Percentiles rank a stretch among this genome's conserved stretches.
phyloP scores from a whole-genome alignment of 2,113 vertebrate genomes.

The Hypocryptadius cinnamomeus region DNA sequence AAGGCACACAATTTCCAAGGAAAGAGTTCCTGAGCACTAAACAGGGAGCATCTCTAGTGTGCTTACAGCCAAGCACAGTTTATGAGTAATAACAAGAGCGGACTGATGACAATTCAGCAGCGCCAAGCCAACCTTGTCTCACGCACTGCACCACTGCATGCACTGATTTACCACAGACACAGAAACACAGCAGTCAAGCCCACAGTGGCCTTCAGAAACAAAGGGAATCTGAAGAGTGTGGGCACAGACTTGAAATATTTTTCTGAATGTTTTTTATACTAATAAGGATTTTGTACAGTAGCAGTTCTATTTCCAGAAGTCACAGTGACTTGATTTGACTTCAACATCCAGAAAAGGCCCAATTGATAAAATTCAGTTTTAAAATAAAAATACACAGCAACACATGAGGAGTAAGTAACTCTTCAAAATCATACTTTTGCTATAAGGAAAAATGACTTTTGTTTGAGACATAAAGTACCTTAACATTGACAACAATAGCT shows the following conservation, averaged over 20 bases:
- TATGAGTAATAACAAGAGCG: neutral
- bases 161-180: neutral
- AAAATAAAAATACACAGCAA: neutral
- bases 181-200: neutral
- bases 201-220: neutral
- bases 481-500: neutral
- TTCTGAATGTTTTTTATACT: neutral
- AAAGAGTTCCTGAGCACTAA: slow-evolving; percentile 34
- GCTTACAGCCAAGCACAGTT: neutral
- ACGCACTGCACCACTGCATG: neutral
- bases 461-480: neutral
- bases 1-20: slow-evolving; percentile 46
- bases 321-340: neutral
- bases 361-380: neutral
- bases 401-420: neutral
- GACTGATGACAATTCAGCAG: neutral
- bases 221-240: neutral
- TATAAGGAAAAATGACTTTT: neutral
- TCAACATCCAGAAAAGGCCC: neutral
- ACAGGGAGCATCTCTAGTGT: neutral
- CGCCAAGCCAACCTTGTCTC: neutral
- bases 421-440: neutral
- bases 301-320: neutral
- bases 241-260: neutral
- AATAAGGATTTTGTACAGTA: neutral